Evolutionary conservation across 2,797 vertebrate genomes (phyloP).

Genomic region (Lindbergichthys nudifrons): DNA sequence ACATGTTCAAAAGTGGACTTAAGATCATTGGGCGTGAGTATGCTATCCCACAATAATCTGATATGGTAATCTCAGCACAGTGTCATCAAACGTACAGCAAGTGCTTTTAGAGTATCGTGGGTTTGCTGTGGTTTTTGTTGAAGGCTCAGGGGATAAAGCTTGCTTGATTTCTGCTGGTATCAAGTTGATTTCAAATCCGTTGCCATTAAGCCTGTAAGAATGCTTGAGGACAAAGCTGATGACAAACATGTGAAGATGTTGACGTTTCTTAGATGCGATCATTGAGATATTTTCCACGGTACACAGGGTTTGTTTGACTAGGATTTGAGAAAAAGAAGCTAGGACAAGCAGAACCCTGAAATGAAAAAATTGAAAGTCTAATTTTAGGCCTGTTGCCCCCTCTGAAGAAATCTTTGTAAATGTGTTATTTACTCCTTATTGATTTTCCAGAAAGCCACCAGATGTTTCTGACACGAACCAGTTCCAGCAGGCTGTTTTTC

Average conservation of each 20-base stretch:
- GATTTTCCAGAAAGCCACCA: constrained; percentile 68
- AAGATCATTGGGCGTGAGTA: constrained; percentile 82
- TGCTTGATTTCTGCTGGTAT: constrained; percentile 18
- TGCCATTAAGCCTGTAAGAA: constrained; percentile 11
- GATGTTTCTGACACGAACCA: constrained; percentile 66
- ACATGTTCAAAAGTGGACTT: constrained; percentile 78
- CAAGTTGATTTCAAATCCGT: constrained; percentile 28
- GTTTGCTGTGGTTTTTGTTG: constrained; percentile 4
- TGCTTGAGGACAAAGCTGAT: constrained; percentile 18
- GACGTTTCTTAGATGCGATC: background rate
- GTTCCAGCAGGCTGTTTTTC: constrained; percentile 56
- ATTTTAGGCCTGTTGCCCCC: constrained; percentile 36
- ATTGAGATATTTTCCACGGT: background rate
- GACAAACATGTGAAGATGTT: constrained; percentile 6
- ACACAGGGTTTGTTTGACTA: constrained; percentile 2
- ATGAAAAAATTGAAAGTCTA: constrained; percentile 25
- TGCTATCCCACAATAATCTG: constrained; percentile 19
- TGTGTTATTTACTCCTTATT: constrained; percentile 73
- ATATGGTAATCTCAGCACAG: constrained; percentile 14
- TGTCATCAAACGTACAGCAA: background rate
- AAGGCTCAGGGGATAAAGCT: constrained; percentile 25
- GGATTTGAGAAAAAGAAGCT: background rate
- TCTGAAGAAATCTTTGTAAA: constrained; percentile 55
- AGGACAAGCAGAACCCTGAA: constrained; percentile 14
- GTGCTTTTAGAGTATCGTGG: background rate